phyloP scores from a whole-genome alignment of 1,140 invertebrate genomes.

The Ceratoteleas bidentatus region DNA sequence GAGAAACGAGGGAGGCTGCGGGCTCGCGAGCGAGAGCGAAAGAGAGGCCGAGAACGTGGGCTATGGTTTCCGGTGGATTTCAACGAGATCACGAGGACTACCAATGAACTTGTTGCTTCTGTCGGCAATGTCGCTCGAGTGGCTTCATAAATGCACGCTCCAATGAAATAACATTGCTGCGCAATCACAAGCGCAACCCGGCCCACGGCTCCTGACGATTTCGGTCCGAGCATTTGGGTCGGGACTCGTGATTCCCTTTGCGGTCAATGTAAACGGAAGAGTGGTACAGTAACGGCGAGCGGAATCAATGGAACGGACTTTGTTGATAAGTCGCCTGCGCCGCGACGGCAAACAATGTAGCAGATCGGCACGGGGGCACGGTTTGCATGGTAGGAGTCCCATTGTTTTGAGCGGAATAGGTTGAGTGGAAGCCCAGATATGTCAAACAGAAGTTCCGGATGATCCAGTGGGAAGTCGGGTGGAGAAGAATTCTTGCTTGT shows the following conservation, averaged over 20 bases:
- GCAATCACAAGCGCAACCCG: constrained; percentile 30
- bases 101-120: constrained; percentile 68
- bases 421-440: too few relatives aligned
- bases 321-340: too few relatives aligned
- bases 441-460: too few relatives aligned
- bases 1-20: constrained; percentile 38
- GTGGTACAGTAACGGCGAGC: too few relatives aligned
- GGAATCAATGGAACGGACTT: too few relatives aligned
- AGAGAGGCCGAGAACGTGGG: constrained; percentile 38
- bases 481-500: too few relatives aligned
- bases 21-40: not conserved
- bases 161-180: constrained; percentile 48
- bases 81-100: constrained; percentile 66
- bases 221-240: not conserved
- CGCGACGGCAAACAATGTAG: too few relatives aligned
- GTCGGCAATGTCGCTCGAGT: constrained; percentile 63
- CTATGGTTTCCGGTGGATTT: constrained; percentile 58
- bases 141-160: constrained; percentile 56
- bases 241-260: constrained; percentile 11
- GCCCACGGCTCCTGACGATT: constrained; percentile 30
- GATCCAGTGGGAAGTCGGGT: too few relatives aligned
- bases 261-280: too few relatives aligned
- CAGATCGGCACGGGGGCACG: too few relatives aligned
- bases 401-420: too few relatives aligned
- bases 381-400: too few relatives aligned